A percentile compares a stretch with the other conserved stretches of the same genome.
Evolutionary conservation across 2,113 vertebrate species (phyloP).

Genomic region (Marmota monax): DNA sequence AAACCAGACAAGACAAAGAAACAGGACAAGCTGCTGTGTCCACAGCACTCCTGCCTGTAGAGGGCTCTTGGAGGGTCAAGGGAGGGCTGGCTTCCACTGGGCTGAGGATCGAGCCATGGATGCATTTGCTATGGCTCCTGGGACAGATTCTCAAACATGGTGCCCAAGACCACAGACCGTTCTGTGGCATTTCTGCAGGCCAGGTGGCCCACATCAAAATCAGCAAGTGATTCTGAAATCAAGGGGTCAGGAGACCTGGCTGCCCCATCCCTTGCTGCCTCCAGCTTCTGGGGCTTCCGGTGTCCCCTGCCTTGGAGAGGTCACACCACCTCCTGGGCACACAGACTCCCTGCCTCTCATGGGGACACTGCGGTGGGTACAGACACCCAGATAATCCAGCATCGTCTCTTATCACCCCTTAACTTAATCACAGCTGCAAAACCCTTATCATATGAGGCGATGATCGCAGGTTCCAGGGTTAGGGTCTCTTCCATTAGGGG

Average conservation of each 20-base stretch:
- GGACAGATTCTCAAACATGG: background rate
- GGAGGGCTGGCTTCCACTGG: background rate
- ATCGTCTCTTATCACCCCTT: background rate
- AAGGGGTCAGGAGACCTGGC: background rate
- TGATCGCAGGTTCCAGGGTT: background rate
- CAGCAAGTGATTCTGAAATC: background rate
- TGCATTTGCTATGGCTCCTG: background rate
- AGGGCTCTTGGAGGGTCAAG: too few relatives aligned
- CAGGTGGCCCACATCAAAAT: background rate
- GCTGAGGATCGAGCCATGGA: background rate
- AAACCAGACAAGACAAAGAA: too few relatives aligned
- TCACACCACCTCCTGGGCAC: background rate
- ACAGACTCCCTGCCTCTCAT: background rate
- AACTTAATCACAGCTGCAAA: background rate
- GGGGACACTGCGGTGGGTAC: background rate
- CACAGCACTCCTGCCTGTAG: background rate
- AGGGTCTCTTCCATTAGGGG: background rate
- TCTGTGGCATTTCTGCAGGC: background rate
- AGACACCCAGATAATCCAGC: background rate
- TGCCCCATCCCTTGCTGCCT: background rate
- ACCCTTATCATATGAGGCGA: background rate
- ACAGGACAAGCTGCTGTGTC: background rate
- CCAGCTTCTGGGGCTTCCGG: background rate
- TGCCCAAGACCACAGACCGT: background rate
- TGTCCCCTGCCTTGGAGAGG: rapidly evolving